phyloP scores from a whole-genome alignment of 2,113 vertebrate genomes.

The Dicerorhinus sumatrensis region DNA sequence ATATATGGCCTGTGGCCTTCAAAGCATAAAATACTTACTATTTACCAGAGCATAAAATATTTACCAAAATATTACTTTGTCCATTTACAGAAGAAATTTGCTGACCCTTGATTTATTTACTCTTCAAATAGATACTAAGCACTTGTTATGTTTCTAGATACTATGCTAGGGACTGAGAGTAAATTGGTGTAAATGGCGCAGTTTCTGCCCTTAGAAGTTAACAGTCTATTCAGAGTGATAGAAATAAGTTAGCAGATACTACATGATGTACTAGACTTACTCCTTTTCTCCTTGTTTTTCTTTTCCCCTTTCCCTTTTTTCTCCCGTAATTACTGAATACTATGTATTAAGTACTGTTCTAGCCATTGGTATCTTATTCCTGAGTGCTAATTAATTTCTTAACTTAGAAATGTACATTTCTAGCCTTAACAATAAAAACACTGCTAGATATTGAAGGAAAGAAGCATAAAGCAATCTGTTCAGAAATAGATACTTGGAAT shows the following conservation, averaged over 20 bases:
- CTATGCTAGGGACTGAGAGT: neutral
- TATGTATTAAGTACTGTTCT: neutral
- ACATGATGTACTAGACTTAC: neutral
- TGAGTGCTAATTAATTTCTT: constrained; percentile 57
- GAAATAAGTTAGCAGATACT: constrained; percentile 19
- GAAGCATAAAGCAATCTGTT: neutral
- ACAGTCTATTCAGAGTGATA: constrained; percentile 22
- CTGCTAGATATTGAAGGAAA: constrained; percentile 13
- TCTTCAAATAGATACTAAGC: constrained; percentile 27
- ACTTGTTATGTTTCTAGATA: neutral
- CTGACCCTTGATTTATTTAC: constrained; percentile 29
- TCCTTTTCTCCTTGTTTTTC: neutral
- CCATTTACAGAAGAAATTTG: neutral
- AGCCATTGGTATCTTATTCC: neutral
- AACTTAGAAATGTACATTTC: constrained; percentile 3
- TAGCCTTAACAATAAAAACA: constrained; percentile 37
- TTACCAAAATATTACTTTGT: constrained; percentile 47
- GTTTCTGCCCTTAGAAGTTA: constrained; percentile 27
- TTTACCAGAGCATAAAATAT: constrained; percentile 37
- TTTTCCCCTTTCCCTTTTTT: neutral
- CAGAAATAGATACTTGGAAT: constrained; percentile 4
- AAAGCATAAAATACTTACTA: constrained; percentile 23
- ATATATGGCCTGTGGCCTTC: neutral
- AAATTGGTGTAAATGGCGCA: constrained; percentile 34
- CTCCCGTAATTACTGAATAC: neutral